Evolutionary conservation across 2,113 vertebrate genomes (phyloP), one percentile per base, ranked within the genome.

Genomic region (Chionodraco myersi): DNA sequence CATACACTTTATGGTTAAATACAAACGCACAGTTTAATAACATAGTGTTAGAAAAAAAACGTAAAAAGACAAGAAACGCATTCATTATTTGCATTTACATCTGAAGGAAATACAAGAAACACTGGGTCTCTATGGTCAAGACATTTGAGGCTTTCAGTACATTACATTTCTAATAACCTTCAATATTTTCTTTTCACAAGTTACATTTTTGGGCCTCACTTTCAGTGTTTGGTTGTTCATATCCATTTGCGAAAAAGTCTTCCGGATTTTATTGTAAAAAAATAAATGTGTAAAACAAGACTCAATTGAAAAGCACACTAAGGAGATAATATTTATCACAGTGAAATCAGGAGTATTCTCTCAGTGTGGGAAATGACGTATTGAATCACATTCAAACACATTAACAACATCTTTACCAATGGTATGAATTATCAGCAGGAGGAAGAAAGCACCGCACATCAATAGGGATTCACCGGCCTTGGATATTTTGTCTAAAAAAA

Each of bases 11-110:
- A 12, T 21, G 3, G 59, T 63, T 47, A 63, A 21, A 53, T 18
- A 74, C 34, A 69, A 77, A 41, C 5, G 5, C 54, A 57, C 11
- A 21, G 18, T 83, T 80, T 67, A 36, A 77, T 71, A 36, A 82
- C 47, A 72, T 44, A 56, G 18, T 79, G 11, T 54, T 66, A 53
- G 71, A 74, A 71, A 49, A 5, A 51, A 45, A 18, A 75, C 72
- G 75, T n/a, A n/a, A n/a, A n/a, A 75, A 84, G 63, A 9, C 3
- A n/a, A 60, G 41, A 70, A 63, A 51, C 61, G 63, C 44, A 53
- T 14, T 60, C n/a, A 44, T 18, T 14, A 58, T 47, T 10, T 68
- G 12, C 12, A 59, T 9, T 21, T 57, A 41, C 12, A 49, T 54
- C 66, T 72, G 49, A 61, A 69, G 18, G 48, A 58, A 30, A 52